Base-by-base conservation (phyloP, 92 coral and sea anemone genomes). In the Heliopora coerulea region DNA sequence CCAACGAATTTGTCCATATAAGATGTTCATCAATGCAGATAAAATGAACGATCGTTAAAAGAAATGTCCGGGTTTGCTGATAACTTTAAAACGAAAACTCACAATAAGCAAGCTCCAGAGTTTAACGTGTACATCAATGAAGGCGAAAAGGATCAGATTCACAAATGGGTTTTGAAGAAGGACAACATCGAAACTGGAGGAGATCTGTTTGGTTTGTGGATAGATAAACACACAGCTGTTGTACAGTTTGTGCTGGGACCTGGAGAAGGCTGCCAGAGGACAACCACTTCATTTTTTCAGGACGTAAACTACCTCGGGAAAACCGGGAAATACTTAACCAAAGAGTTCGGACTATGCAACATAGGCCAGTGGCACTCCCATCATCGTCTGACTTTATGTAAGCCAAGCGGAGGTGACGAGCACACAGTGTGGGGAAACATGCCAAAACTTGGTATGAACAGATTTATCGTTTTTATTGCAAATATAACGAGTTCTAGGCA, bases 311-410 rank as follows among this genome's bases (percentile, higher is more conserved):
- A 91, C 78, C 88, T 91, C 19, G 84, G 67, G 26, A 70, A 62
- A 1, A 86, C 85, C 18, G 91, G 96, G 21, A 52, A 80, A 25
- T 59, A 64, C 30, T 49, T 91, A 62, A 88, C 97, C 1, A 44
- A 52, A 8, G 57, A 59, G 1, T 86, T 88, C 65, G 95, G 96
- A 46, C 65, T 91, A 39, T 91, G 97, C 27, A 90, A 91, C 79
- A 88, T 91, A 32, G 97, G 97, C 23, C 95, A 91, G 70, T 91
- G 97, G 97, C 97, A 91, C 77, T 91, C 97, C 3, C 97, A 91
- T 67, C 97, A 91, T 62, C 86, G 74, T 33, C 81, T 79, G 14
- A 83, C 68, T 26, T 50, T 91, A 69, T 83, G 86, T 14, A 56
- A 77, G 26, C 97, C 97, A 34, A 91, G 97, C 41, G 79, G 83